Base-by-base conservation (phyloP, 2,797 vertebrate species). In the Benthosema pterotum region DNA sequence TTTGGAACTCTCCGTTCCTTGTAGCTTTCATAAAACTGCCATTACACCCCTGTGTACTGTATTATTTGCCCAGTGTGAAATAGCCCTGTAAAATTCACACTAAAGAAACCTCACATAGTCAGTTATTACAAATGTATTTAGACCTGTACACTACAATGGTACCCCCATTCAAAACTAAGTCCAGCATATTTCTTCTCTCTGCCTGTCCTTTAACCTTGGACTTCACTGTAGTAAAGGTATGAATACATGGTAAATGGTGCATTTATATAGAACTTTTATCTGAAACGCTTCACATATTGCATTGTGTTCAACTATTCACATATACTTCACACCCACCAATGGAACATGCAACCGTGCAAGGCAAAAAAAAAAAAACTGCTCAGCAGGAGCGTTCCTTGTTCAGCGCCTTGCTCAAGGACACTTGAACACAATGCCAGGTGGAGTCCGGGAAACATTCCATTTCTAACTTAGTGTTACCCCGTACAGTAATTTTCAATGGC, bases 1-100 rank as follows among this genome's bases (percentile, higher is more conserved):
- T 71, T 70, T 32, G 43, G 25, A 71, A 55, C 47, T 66, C 61
- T 47, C 3, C 51, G 57, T 72, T 74, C 66, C 50, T 28, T 43
- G 9, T 72, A 4, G 22, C 13, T 5, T 69, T 56, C 42, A 42
- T 1, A 22, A 6, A 18, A 19, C 3, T 74, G 16, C 45, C 17
- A 57, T 63, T 59, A 69, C 50, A 70, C 59, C 18, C 8, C n/a
- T n/a, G 16, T 25, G 17, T 18, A 28, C 42, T 43, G 19, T 25
- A 65, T 28, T 1, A 8, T 57, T 22, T 69, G n/a, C 55, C 18
- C 19, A 18, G 53, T 53, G 50, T 45, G 58, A 60, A 16, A 45
- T 53, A 43, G 46, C 43, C 55, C 6, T 45, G 8, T 52, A n/a
- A 13, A 54, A n/a, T 54, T 74, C 17, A 48, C 63, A 57, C 42